A percentile compares a stretch with the other conserved stretches of the same genome.
Evolutionary conservation across 2,888 invertebrate genomes (phyloP).

Genomic region (Tetrapedia diversipes): DNA sequence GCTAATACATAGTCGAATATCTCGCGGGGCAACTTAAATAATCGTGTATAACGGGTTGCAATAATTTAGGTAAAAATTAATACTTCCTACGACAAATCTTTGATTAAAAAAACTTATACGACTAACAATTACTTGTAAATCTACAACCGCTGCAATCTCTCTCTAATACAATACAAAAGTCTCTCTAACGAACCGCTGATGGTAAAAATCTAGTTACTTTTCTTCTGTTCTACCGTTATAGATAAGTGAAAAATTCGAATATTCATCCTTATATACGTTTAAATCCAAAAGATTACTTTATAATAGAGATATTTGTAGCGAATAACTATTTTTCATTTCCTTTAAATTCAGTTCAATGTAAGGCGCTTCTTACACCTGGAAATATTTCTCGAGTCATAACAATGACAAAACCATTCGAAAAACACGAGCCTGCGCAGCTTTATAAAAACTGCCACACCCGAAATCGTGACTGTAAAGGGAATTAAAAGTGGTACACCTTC

Average conservation of each 20-base stretch:
- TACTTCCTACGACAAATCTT: conserved; percentile 77
- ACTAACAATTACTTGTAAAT: conserved; percentile 67
- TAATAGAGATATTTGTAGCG: conserved; percentile 33
- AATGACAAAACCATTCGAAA: conserved; percentile 18
- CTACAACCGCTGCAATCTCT: conserved; percentile 47
- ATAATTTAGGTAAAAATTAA: conserved; percentile 79
- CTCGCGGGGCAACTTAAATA: conserved; percentile 68
- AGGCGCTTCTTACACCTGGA: conserved; percentile 57
- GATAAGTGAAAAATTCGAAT: conserved; percentile 45
- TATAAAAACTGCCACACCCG: background rate
- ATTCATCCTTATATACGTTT: conserved; percentile 47
- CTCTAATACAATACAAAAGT: conserved; percentile 37
- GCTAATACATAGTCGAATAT: conserved; percentile 63
- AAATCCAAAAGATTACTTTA: conserved; percentile 49
- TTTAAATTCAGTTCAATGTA: conserved; percentile 61
- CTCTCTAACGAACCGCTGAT: conserved; percentile 31
- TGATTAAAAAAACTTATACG: conserved; percentile 76
- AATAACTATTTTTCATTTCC: conserved; percentile 17
- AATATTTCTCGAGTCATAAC: conserved; percentile 38
- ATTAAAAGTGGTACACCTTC: conserved; percentile 51
- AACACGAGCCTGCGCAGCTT: background rate
- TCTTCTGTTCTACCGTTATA: conserved; percentile 26
- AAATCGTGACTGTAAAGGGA: conserved; percentile 31
- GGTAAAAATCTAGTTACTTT: conserved; percentile 49
- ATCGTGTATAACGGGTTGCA: conserved; percentile 62